Base-by-base conservation (phyloP, 2,797 vertebrate genomes). In the Pangasius sanitwongsei region DNA sequence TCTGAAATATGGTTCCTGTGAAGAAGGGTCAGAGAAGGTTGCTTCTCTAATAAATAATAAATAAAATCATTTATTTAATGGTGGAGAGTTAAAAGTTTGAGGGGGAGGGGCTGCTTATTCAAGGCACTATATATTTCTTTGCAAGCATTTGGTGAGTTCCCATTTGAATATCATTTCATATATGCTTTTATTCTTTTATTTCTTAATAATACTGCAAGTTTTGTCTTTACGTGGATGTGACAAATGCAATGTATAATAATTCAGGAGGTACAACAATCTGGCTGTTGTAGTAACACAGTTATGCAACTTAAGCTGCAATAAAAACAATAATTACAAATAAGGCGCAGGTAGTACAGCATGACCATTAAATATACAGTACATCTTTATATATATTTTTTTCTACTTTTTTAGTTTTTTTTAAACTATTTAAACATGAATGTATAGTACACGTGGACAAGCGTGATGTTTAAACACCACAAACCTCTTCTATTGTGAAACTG, bases 401-500 rank as follows among this genome's bases (percentile, higher is more conserved):
- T 18, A n/a, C 16, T 3, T 31, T 44, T 80, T 80, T 9, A 80
- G 5, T 7, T 16, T 7, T 16, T 55, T 4, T 9, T 4, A 16
- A 57, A 28, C 34, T 20, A 59, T 61, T 23, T 81, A 25, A 20
- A 25, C 31, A 23, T 18, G 1, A 80, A 34, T 2, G 6, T 18
- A 34, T 37, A 13, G 53, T 20, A 12, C 53, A 81, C 4, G 4
- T 59, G 78, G 53, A 1, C 48, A 31, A 16, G n/a, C 1, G 50
- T 80, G 48, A 80, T 31, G 4, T 83, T 57, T 63, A 41, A 61
- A 61, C 55, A 53, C 57, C 65, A 53, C 69, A 25, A 75, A 16
- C 16, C 13, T 84, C 15, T 37, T 50, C 75, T 34, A 37, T 78
- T 86, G 7, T 86, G 84, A 89, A 85, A 88, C 72, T 77, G 41